Conservation (phyloP, 2,113 vertebrate genomes). For the Gavialis gangeticus region DNA sequence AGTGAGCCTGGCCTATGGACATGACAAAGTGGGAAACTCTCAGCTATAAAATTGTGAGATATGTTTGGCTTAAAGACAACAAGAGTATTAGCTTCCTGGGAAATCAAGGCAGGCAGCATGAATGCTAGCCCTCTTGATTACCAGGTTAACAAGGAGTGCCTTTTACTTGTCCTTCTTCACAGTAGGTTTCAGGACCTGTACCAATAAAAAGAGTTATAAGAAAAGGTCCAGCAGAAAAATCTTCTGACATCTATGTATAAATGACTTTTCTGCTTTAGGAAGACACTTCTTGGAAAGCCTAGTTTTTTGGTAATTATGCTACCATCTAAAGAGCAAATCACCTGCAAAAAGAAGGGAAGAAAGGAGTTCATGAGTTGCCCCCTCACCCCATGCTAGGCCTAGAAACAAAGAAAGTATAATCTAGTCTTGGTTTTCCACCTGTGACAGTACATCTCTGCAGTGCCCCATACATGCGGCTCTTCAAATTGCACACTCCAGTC, state of each 20-base stretch:
- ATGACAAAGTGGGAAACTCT: no score
- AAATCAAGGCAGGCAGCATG: neutral
- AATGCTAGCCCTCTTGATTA: neutral
- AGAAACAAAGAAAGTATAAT: rapidly evolving
- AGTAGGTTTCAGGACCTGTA: neutral
- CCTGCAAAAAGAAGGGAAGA: neutral
- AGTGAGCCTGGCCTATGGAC: no score
- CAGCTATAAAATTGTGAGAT: neutral
- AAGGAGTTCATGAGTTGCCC: neutral
- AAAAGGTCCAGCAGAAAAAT: neutral
- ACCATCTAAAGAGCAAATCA: neutral
- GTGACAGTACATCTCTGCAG: neutral
- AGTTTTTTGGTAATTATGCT: neutral
- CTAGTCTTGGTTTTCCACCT: neutral
- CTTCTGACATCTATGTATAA: neutral
- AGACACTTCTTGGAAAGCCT: neutral
- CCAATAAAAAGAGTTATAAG: neutral
- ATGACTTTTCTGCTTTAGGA: neutral
- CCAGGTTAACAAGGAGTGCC: neutral
- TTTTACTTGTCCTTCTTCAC: neutral
- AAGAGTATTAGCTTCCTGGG: neutral
- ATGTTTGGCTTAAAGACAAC: neutral
- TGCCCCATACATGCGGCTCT: neutral
- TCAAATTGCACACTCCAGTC: neutral
- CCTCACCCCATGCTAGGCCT: neutral